phyloP scores from a whole-genome alignment of 2,888 invertebrate species.

The Cecidostiba fungosa region DNA sequence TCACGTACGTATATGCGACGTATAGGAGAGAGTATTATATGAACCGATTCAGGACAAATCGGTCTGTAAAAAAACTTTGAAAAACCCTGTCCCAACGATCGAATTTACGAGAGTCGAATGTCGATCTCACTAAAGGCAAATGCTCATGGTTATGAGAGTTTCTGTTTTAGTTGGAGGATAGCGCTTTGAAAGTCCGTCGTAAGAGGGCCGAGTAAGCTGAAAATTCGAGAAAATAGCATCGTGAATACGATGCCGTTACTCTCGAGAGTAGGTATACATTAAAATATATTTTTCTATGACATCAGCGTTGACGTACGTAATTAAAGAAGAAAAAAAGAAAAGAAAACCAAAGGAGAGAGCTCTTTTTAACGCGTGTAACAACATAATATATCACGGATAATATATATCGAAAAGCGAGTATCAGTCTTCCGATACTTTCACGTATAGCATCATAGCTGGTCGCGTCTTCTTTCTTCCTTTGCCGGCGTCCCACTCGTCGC shows the following conservation, averaged over 20 bases:
- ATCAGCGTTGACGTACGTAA: background rate
- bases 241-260: background rate
- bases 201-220: background rate
- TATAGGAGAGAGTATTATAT: background rate
- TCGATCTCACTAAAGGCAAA: background rate
- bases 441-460: background rate
- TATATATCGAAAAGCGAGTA: no score
- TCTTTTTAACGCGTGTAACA: no score
- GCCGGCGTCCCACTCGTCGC: background rate
- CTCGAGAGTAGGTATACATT: background rate
- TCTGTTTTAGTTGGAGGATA: background rate
- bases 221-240: background rate
- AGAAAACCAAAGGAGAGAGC: no score
- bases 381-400: no score
- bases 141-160: background rate
- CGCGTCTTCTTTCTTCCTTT: background rate
- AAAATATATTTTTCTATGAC: background rate
- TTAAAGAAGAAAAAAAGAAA: no score
- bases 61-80: constrained; percentile 13
- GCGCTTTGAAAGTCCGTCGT: background rate
- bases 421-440: no score
- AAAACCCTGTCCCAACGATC: background rate
- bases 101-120: background rate
- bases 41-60: background rate
- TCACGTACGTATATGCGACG: background rate